Evolutionary conservation across 1,140 invertebrate species (phyloP).

Genomic region (Mesaphorura yosii): DNA sequence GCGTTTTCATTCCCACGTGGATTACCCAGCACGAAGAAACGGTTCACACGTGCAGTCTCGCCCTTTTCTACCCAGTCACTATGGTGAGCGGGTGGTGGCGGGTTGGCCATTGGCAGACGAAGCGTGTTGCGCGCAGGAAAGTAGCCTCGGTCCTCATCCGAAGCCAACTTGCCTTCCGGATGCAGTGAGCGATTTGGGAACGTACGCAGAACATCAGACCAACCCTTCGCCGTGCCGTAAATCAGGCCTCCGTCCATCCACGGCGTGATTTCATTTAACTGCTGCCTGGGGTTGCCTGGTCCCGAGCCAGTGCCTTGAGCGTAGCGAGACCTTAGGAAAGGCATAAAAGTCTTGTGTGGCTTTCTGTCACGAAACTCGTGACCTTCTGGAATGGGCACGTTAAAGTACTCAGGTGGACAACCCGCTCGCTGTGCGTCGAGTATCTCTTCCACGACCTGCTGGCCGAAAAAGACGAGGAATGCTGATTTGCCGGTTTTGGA

Average conservation of each 20-base stretch:
- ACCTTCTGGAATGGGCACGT: conserved; percentile 41
- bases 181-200: conserved; percentile 40
- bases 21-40: conserved; percentile 54
- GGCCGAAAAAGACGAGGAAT: conserved; percentile 55
- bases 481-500: conserved; percentile 49
- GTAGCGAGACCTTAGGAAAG: conserved; percentile 42
- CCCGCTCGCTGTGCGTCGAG: conserved; percentile 46
- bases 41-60: conserved; percentile 38
- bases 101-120: conserved; percentile 46
- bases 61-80: conserved; percentile 34
- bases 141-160: conserved; percentile 34
- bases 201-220: conserved; percentile 44
- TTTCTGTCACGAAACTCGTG: conserved; percentile 32
- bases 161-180: conserved; percentile 38
- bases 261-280: conserved; percentile 51
- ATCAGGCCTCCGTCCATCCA: conserved; percentile 49
- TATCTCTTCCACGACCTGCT: conserved; percentile 53
- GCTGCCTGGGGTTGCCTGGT: conserved; percentile 46
- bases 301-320: conserved; percentile 40
- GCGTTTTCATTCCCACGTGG: conserved; percentile 49
- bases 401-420: conserved; percentile 49
- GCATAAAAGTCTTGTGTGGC: conserved; percentile 35
- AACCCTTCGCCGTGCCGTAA: conserved; percentile 48
- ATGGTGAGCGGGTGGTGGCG: conserved; percentile 46
- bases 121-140: conserved; percentile 45